phyloP scores from a whole-genome alignment of 2,113 vertebrate species.

The Tamias sibiricus region DNA sequence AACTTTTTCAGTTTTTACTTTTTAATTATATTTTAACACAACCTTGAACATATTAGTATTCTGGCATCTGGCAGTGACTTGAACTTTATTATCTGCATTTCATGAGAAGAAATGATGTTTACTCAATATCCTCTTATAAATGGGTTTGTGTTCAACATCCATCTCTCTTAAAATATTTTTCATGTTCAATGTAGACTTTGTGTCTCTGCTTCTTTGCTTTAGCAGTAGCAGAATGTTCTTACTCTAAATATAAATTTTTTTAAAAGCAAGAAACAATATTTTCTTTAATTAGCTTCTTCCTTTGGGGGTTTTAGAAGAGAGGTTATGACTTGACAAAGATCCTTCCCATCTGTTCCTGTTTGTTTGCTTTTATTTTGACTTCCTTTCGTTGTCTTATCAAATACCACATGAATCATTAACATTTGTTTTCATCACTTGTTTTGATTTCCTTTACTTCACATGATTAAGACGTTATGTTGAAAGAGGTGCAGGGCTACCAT shows the following conservation, averaged over 20 bases:
- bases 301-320: conserved; percentile 82
- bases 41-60: conserved; percentile 4
- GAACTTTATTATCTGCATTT: conserved; percentile 50
- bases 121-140: conserved; percentile 52
- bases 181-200: conserved; percentile 74
- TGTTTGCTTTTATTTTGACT: conserved; percentile 89
- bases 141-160: conserved; percentile 17
- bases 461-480: conserved; percentile 90
- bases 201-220: conserved; percentile 76
- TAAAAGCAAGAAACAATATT: conserved; percentile 84
- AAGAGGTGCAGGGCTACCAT: conserved; percentile 86
- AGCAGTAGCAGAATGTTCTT: conserved; percentile 69
- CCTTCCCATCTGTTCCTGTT: conserved; percentile 87
- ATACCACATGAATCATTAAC: conserved; percentile 85
- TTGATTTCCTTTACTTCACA: conserved; percentile 87
- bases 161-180: conserved; percentile 76
- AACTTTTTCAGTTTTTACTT: conserved; percentile 3
- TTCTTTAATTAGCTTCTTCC: conserved; percentile 87
- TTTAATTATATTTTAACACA: conserved; percentile 23
- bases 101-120: conserved; percentile 60
- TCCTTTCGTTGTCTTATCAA: conserved; percentile 88
- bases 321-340: conserved; percentile 85
- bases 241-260: conserved; percentile 80
- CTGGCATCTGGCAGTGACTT: conserved; percentile 49
- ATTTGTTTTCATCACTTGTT: conserved; percentile 85